Percentiles rank a stretch among this genome's conserved stretches.
Conservation (phyloP, 2,797 vertebrate species). For the Limnodromus scolopaceus region DNA sequence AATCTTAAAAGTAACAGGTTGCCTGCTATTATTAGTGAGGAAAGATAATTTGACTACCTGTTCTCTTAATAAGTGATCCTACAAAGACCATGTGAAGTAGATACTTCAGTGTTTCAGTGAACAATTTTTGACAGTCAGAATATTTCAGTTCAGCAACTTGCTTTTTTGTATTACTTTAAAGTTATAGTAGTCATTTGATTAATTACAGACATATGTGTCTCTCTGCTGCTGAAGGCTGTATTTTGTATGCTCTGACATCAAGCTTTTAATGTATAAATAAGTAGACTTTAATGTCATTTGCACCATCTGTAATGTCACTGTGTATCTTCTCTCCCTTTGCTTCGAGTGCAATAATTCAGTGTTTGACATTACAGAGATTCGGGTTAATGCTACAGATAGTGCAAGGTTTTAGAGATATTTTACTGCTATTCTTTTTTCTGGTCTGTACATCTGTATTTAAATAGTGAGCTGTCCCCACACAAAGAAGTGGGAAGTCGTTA, state of each 20-base stretch:
- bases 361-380: neutral
- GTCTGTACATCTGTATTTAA: neutral
- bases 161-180: neutral
- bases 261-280: neutral
- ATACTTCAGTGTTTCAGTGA: neutral
- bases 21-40: neutral
- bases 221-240: neutral
- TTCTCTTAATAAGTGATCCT: neutral
- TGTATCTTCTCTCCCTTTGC: neutral
- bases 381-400: neutral
- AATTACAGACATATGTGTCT: neutral
- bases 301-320: neutral
- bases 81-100: neutral
- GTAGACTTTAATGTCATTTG: neutral
- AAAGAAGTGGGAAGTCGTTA: neutral
- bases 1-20: neutral
- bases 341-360: neutral
- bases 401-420: constrained; percentile 24
- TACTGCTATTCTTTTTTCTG: neutral
- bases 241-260: neutral
- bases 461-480: neutral
- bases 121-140: neutral
- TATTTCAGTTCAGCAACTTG: neutral
- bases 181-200: neutral
- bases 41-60: neutral